These are phyloP conservation scores for Drosophila paramelanica DNA, from an alignment of 2,888 invertebrate species.

Conservation along the genomic window DNA sequence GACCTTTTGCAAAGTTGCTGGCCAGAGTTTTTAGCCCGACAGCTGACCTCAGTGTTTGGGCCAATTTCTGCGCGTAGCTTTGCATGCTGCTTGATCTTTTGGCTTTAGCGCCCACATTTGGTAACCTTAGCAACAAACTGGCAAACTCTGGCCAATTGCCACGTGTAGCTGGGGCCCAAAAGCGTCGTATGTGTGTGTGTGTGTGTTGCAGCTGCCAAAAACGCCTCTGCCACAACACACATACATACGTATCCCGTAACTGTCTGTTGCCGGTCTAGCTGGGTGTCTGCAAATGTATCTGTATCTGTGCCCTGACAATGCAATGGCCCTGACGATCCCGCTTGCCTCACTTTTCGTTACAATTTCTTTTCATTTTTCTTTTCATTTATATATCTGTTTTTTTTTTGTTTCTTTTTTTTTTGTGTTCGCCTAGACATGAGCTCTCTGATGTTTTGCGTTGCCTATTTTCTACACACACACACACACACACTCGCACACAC, in stretches of 20 bases:
- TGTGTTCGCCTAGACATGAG: slow-evolving; percentile 63
- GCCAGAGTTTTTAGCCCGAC: slow-evolving; percentile 20
- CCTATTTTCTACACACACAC: slow-evolving; percentile 62
- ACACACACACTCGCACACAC: slow-evolving; percentile 31
- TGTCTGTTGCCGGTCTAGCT: slow-evolving; percentile 76
- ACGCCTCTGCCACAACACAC: slow-evolving; percentile 42
- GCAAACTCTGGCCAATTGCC: slow-evolving; percentile 57
- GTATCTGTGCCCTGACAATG: slow-evolving; percentile 35
- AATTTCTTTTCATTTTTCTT: slow-evolving; percentile 66
- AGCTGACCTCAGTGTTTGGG: slow-evolving; percentile 24
- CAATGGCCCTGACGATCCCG: slow-evolving; percentile 61
- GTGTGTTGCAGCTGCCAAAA: slow-evolving; percentile 47
- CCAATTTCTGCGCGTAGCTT: slow-evolving; percentile 28
- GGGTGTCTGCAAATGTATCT: slow-evolving; percentile 25
- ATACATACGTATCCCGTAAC: slow-evolving; percentile 40
- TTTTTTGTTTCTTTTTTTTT: slow-evolving; percentile 32
- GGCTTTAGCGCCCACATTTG: slow-evolving; percentile 18
- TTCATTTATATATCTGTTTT: slow-evolving; percentile 23
- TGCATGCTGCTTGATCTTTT: slow-evolving; percentile 48
- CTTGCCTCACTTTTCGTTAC: slow-evolving; percentile 69
- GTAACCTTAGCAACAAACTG: slow-evolving; percentile 37
- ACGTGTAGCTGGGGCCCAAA: slow-evolving; percentile 65
- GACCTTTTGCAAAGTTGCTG: slow-evolving; percentile 33
- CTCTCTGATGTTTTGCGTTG: slow-evolving; percentile 67
- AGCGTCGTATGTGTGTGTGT: slow-evolving; percentile 2